Evolutionary conservation across 92 coral and sea anemone genomes (phyloP).

Genomic region (Porites cylindrica): DNA sequence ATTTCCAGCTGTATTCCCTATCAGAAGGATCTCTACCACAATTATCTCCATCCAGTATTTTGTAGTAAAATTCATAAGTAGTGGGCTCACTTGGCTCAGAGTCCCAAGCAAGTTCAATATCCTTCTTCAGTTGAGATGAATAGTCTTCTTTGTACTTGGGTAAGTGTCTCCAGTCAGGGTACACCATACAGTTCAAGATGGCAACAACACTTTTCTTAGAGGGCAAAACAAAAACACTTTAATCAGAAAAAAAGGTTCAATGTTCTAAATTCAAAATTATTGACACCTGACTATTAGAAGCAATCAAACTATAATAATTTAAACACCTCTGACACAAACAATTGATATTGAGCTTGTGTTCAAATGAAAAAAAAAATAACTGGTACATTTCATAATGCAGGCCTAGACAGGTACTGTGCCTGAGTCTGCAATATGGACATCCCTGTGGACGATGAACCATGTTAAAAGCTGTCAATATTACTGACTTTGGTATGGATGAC

Average conservation of each 20-base stretch:
- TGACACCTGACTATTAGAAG: too few species aligned
- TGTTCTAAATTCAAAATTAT: too few species aligned
- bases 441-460: too few species aligned
- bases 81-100: constrained; percentile 91
- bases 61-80: constrained; percentile 81
- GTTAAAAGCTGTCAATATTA: too few species aligned
- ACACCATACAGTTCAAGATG: constrained; percentile 83
- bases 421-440: too few species aligned
- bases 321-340: too few species aligned
- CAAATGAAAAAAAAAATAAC: too few species aligned
- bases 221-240: not conserved
- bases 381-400: too few species aligned
- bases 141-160: constrained; percentile 72
- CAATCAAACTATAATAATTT: too few species aligned
- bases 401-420: too few species aligned
- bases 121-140: constrained; percentile 68
- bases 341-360: too few species aligned
- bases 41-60: constrained; percentile 85
- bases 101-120: constrained; percentile 87
- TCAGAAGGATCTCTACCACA: constrained; percentile 67
- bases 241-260: not conserved
- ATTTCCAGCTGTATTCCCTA: constrained; percentile 66
- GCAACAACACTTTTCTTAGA: constrained; percentile 93
- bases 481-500: too few species aligned
- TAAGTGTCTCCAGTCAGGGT: constrained; percentile 93